Evolutionary conservation across 2,888 invertebrate species (phyloP), one percentile per base, ranked within the genome.

Genomic region (Diachrysia chrysitis): DNA sequence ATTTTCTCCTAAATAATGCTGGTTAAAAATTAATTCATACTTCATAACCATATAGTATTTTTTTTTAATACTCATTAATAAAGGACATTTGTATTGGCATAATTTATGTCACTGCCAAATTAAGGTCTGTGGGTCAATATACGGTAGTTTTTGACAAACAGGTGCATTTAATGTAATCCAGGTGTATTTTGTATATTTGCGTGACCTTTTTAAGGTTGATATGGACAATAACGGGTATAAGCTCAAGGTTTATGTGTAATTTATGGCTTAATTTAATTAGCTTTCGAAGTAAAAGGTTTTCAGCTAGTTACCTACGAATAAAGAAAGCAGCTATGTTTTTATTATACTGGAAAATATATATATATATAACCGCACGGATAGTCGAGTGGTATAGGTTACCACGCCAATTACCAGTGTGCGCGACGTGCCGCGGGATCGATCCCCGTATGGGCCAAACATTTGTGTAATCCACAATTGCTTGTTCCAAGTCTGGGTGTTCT

Each of bases 121-220:
- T 65, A 64, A 76, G 76, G 78, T 80, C 63, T 76, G 21, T 71
- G 58, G 78, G 78, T 73, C 81, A 74, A 65, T 57, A 63, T 63
- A 76, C 73, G 59, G 77, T 69, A 72, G 53, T 61, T 78, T 82
- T 80, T 65, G 74, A 58, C 71, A 77, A 72, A 64, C 84, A 83
- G 83, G 71, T 83, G 84, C 35, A 21, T n/a, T 66, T 56, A 48
- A 64, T 61, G 62, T 59, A 61, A 32, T 61, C 62, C 80, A 78
- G 71, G 64, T 76, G 76, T 48, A 56, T 57, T 9, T 17, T n/a
- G 10, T 12, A 19, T 51, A 16, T 21, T 21, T 51, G 12, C 48
- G 48, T 51, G 2, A 51, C 21, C 19, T 21, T 51, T 21, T 51
- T 19, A 42, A 5, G 2, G n/a, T 42, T 42, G n/a, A 42, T 42